These are phyloP conservation scores for Conger conger DNA, from an alignment of 2,113 vertebrate genomes.

Conservation along the genomic window DNA sequence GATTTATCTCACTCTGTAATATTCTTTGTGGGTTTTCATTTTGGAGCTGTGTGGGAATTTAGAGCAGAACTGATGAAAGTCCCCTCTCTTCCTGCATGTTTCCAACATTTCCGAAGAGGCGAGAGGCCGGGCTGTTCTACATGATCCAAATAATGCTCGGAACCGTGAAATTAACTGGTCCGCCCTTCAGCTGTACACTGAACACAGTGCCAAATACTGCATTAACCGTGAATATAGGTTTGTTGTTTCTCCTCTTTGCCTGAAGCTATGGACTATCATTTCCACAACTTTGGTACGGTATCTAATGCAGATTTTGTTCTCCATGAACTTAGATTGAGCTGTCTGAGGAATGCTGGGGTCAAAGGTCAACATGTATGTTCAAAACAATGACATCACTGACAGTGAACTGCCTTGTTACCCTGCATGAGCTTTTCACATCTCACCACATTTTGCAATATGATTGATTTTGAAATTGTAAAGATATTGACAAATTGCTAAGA, in stretches of 20 bases:
- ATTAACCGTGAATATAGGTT: not conserved
- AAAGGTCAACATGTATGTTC: conserved; percentile 57
- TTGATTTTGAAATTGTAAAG: too few species aligned
- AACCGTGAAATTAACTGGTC: not conserved
- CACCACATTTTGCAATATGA: too few species aligned
- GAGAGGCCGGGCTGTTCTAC: not conserved
- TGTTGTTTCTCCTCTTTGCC: conserved; percentile 7
- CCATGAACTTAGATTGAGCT: not conserved
- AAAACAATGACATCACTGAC: conserved; percentile 47
- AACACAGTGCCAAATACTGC: not conserved
- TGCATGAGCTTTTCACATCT: conserved; percentile 55
- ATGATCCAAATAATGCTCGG: not conserved
- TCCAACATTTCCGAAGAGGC: not conserved
- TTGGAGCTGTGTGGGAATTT: not conserved
- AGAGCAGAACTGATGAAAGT: not conserved
- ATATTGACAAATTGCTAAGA: too few species aligned
- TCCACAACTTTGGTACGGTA: not conserved
- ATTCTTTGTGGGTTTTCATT: not conserved
- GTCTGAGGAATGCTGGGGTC: conserved; percentile 54
- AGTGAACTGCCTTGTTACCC: conserved; percentile 66
- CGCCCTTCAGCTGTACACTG: conserved; percentile 15
- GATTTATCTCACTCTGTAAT: not conserved
- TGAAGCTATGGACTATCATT: not conserved
- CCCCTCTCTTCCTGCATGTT: not conserved
- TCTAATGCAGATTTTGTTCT: not conserved